These are phyloP conservation scores for Congeria kusceri DNA, from an alignment of 2,888 invertebrate genomes.

Conservation along the genomic window DNA sequence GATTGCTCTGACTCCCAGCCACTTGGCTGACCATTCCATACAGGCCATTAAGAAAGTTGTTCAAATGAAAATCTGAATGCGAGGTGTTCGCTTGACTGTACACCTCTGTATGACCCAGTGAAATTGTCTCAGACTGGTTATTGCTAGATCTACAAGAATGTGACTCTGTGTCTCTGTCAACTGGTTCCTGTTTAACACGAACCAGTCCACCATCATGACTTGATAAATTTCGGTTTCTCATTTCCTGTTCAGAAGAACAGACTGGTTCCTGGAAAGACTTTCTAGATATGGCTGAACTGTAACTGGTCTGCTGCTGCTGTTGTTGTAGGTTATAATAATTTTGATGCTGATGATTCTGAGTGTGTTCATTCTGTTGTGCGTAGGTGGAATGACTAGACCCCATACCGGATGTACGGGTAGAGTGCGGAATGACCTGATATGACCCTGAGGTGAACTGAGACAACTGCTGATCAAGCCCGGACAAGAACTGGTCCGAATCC, in stretches of 20 bases:
- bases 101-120: conserved; percentile 38
- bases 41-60: conserved; percentile 53
- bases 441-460: conserved; percentile 40
- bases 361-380: conserved; percentile 9
- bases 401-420: not conserved
- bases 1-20: conserved; percentile 22
- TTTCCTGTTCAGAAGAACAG: not conserved
- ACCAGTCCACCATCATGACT: not conserved
- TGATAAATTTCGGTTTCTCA: not conserved
- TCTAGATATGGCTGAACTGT: not conserved
- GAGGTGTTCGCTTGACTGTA: conserved; percentile 27
- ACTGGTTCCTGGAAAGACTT: not conserved
- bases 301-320: not conserved
- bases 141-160: conserved; percentile 7
- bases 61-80: conserved; percentile 32
- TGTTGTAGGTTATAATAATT: not conserved
- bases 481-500: not conserved
- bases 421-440: conserved; percentile 52
- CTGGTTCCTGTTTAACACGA: conserved; percentile 57
- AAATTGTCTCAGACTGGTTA: conserved; percentile 18
- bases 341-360: not conserved
- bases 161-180: conserved; percentile 21
- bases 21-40: conserved; percentile 58
- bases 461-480: conserved; percentile 22
- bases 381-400: conserved; percentile 1